Percentiles rank a stretch among this genome's conserved stretches.
Conservation (phyloP, 2,797 vertebrate species). For the Rhynchonycteris naso region DNA sequence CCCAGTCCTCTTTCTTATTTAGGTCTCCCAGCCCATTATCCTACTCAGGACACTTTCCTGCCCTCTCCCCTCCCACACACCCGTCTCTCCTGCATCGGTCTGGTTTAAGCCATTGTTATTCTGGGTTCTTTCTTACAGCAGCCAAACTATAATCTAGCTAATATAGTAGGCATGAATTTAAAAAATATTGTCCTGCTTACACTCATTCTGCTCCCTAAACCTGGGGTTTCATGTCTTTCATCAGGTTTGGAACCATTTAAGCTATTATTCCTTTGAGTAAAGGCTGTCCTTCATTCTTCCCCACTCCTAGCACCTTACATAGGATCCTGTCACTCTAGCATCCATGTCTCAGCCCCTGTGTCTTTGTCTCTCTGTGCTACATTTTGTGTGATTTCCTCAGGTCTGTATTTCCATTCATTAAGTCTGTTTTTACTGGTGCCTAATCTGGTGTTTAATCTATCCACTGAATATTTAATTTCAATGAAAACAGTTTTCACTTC, state of each 20-base stretch:
- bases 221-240: not conserved
- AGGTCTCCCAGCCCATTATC: not conserved
- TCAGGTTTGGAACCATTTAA: not conserved
- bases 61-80: not conserved
- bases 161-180: not conserved
- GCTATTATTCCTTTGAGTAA: not conserved
- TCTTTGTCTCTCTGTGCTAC: not conserved
- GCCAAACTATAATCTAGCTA: not conserved
- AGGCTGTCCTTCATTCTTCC: not conserved
- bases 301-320: not conserved
- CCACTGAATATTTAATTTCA: constrained; percentile 2
- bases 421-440: not conserved
- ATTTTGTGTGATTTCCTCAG: not conserved
- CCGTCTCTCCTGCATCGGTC: not conserved
- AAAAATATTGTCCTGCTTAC: not conserved
- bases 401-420: not conserved
- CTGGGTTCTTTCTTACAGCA: not conserved
- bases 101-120: not conserved
- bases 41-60: not conserved
- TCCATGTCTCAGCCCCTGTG: not conserved
- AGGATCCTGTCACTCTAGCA: not conserved
- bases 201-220: not conserved
- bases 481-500: not conserved
- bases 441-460: not conserved
- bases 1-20: not conserved